These are phyloP conservation scores for Alethe diademata DNA, from an alignment of 2,113 vertebrate species.

Conservation along the genomic window DNA sequence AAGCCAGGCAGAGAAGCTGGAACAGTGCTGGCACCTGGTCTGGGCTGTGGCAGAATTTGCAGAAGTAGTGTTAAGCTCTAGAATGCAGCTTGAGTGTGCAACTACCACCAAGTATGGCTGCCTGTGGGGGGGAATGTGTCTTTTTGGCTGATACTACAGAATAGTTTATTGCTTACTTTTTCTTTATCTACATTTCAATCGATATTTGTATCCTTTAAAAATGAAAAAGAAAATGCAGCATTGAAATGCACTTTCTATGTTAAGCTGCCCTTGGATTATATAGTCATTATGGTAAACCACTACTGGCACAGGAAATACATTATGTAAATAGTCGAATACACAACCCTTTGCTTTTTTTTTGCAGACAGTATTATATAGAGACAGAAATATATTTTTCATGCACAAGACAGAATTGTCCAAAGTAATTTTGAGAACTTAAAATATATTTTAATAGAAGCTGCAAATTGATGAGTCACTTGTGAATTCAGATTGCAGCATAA, in stretches of 20 bases:
- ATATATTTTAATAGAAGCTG: not conserved
- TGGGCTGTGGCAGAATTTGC: not conserved
- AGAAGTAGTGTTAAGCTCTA: not conserved
- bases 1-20: not conserved
- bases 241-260: not conserved
- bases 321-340: not conserved
- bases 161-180: not conserved
- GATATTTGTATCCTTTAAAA: not conserved
- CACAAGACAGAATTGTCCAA: not conserved
- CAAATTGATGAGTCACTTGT: not conserved
- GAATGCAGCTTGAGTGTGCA: not conserved
- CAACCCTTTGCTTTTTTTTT: not conserved
- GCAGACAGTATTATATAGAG: not conserved
- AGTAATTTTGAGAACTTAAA: not conserved
- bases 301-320: not conserved
- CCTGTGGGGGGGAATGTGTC: rapidly evolving
- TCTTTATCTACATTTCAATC: not conserved
- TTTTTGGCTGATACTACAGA: not conserved
- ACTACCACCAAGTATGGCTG: not conserved
- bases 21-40: not conserved
- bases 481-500: not conserved
- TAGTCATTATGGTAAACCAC: not conserved
- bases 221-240: not conserved
- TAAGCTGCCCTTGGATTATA: not conserved
- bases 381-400: not conserved